Conservation (phyloP, 2,113 vertebrate species). For the Malurus elegans region DNA sequence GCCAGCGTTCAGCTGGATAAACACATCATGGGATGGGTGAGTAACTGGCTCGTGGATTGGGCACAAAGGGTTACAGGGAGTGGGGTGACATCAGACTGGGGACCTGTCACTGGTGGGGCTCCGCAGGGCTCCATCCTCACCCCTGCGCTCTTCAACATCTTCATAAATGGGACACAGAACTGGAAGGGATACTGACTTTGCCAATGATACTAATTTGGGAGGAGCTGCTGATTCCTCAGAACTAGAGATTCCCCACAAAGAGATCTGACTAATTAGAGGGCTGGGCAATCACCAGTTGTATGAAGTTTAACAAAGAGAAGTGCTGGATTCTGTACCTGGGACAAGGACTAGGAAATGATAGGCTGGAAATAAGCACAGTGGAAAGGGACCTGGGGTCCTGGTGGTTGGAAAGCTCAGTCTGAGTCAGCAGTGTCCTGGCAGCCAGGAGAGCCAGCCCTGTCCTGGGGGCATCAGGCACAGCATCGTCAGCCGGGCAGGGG, state of each 20-base stretch:
- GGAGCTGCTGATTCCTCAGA: not conserved
- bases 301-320: not conserved
- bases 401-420: not conserved
- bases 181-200: not conserved
- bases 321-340: not conserved
- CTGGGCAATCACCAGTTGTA: not conserved
- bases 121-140: not conserved
- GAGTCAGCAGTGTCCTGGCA: not conserved
- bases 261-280: not conserved
- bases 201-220: not conserved
- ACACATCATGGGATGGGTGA: not conserved
- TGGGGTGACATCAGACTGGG: too few species aligned
- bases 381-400: not conserved
- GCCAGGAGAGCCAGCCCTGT: not conserved
- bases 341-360: not conserved
- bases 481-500: rapidly evolving
- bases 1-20: not conserved
- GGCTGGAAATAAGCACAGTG: not conserved
- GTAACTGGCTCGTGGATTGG: rapidly evolving
- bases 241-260: not conserved
- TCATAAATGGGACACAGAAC: not conserved
- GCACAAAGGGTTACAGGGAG: not conserved
- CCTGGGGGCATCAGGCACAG: not conserved
- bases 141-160: not conserved
- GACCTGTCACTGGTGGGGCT: not conserved